Evolutionary conservation across 2,888 invertebrate genomes (phyloP), one percentile per base, ranked within the genome.

Genomic region (Sisyra nigra): DNA sequence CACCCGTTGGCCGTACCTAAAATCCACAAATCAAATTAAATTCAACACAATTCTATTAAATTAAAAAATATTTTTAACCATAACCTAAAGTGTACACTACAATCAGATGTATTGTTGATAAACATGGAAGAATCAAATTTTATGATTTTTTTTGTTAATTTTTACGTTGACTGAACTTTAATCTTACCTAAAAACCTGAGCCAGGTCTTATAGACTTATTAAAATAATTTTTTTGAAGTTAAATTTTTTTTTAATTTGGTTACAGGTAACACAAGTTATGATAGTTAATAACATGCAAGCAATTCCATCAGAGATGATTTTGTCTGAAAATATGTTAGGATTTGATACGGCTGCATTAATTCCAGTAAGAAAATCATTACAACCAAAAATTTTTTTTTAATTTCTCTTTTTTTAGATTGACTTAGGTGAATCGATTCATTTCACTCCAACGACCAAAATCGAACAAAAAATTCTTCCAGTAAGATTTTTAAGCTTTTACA

Each of bases 311-410:
- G 61, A 60, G 46, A 58, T 55, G 47, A 58, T 63, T 47, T 58
- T 59, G 47, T 47, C 57, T 38, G 59, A 58, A 48, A 57, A 57
- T 47, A 58, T 61, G 41, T 58, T 60, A 45, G 55, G 55, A 41
- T 50, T 37, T 13, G 15, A 63, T 42, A 60, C 62, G 46, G 57
- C 61, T 17, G 59, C 62, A 18, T 55, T 67, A 41, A 65, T 68
- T 47, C 67, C 68, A 36, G 68, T 67, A 52, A 55, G 60, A 41
- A 31, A 17, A 30, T 38, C 17, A 30, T n/a, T n/a, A n/a, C n/a
- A n/a, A 8, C 31, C 19, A 31, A 35, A 41, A 13, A 1, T 38
- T 38, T 35, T 15, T 43, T 35, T 10, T 15, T 3, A 7, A 10
- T 8, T 14, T 35, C 17, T 17, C 11, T 37, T 15, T 29, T 37